Percentiles rank a stretch among this genome's conserved stretches.
These are phyloP conservation scores for Drosophila micromelanica DNA, from an alignment of 1,140 invertebrate species.

Conservation along the genomic window DNA sequence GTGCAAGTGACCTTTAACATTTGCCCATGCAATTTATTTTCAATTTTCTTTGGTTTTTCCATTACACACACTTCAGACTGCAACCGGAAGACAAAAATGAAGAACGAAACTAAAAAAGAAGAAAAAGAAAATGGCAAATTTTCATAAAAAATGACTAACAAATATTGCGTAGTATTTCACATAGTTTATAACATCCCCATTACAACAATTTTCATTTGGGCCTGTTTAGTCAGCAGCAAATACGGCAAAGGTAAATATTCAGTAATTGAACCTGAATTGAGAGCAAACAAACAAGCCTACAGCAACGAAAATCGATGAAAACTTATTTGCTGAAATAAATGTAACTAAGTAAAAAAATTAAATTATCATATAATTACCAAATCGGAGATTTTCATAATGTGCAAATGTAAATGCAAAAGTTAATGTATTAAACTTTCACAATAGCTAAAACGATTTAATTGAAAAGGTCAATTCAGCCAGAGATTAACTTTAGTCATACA, in stretches of 20 bases:
- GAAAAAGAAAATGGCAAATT: not conserved
- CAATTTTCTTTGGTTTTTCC: constrained; percentile 9
- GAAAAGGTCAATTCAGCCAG: not conserved
- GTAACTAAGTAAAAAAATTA: not conserved
- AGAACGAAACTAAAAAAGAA: not conserved
- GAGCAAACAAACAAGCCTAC: constrained; percentile 2
- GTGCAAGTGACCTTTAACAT: not conserved
- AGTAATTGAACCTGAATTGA: not conserved
- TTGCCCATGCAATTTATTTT: constrained; percentile 15
- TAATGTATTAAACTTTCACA: not conserved
- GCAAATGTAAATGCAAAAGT: not conserved
- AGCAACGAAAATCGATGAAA: constrained; percentile 14
- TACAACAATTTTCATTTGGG: constrained; percentile 3
- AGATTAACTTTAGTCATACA: not conserved
- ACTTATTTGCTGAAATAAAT: not conserved
- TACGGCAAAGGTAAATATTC: too few relatives aligned
- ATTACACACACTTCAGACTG: not conserved
- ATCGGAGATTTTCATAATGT: too few relatives aligned
- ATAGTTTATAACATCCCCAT: not conserved
- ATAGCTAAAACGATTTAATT: not conserved
- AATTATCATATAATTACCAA: not conserved
- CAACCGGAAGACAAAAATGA: too few relatives aligned
- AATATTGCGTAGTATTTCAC: not conserved
- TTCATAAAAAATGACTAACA: not conserved
- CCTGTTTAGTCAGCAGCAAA: constrained; percentile 5